Conservation (phyloP, 2,113 vertebrate genomes). For the Todiramphus chloris region DNA sequence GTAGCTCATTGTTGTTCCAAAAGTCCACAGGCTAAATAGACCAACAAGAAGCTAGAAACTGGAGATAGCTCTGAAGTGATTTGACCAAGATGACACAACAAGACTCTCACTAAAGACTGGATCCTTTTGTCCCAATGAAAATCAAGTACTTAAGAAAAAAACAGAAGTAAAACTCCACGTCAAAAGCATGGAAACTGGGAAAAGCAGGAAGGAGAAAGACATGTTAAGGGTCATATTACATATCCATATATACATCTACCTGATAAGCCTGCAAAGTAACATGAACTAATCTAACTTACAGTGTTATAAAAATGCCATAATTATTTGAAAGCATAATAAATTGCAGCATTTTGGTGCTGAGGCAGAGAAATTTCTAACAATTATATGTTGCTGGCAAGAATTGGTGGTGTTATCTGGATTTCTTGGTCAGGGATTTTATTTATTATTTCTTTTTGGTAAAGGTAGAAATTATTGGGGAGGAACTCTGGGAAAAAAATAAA, state of each 20-base stretch:
- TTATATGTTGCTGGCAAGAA: background rate
- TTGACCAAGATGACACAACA: background rate
- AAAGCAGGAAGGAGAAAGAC: background rate
- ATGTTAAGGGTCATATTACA: fast-evolving
- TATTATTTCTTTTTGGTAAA: background rate
- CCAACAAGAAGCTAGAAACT: background rate
- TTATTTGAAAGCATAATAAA: background rate
- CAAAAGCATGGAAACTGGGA: background rate
- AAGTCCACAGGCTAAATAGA: background rate
- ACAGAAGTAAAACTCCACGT: background rate
- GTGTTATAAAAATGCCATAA: background rate
- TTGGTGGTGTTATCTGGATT: background rate
- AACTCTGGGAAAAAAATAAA: background rate
- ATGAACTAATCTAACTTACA: background rate
- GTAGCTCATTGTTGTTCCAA: background rate
- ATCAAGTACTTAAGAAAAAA: background rate
- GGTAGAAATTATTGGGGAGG: background rate
- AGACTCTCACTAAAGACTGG: background rate
- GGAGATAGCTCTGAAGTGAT: background rate
- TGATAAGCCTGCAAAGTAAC: background rate
- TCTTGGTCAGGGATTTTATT: background rate
- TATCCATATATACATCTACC: background rate
- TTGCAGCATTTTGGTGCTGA: background rate
- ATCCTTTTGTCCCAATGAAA: background rate
- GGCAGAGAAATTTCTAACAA: background rate